A percentile compares a stretch with the other conserved stretches of the same genome.
Conservation (phyloP, 1,140 invertebrate species). For the Schlechtendalia chinensis region DNA sequence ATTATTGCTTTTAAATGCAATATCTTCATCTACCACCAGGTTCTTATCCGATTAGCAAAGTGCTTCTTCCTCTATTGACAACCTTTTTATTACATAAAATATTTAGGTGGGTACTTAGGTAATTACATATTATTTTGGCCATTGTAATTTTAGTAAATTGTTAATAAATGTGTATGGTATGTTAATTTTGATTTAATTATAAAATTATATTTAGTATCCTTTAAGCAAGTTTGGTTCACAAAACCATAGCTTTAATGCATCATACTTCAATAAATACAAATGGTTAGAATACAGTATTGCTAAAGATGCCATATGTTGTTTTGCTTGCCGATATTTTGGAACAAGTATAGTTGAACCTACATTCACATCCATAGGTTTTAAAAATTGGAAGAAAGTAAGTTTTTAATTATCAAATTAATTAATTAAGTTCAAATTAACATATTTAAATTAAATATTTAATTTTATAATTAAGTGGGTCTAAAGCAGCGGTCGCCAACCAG, state of each 20-base stretch:
- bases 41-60: too few relatives aligned
- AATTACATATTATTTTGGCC: too few relatives aligned
- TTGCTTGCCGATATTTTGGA: background rate
- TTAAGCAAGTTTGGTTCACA: background rate
- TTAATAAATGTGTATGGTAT: background rate
- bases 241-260: too few relatives aligned
- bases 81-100: background rate
- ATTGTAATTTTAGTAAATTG: too few relatives aligned
- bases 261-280: too few relatives aligned
- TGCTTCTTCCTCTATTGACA: too few relatives aligned
- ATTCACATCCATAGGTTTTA: too few relatives aligned
- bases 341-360: background rate
- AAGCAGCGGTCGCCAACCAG: too few relatives aligned
- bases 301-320: background rate
- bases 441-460: background rate
- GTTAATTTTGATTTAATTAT: background rate
- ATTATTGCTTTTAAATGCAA: too few relatives aligned
- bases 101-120: background rate
- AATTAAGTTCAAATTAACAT: background rate
- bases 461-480: background rate
- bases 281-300: too few relatives aligned
- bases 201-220: background rate
- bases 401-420: background rate
- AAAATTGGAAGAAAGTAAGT: too few relatives aligned
- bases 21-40: too few relatives aligned